Conservation (phyloP, 2,888 invertebrate species). For the Luffia ferchaultella region DNA sequence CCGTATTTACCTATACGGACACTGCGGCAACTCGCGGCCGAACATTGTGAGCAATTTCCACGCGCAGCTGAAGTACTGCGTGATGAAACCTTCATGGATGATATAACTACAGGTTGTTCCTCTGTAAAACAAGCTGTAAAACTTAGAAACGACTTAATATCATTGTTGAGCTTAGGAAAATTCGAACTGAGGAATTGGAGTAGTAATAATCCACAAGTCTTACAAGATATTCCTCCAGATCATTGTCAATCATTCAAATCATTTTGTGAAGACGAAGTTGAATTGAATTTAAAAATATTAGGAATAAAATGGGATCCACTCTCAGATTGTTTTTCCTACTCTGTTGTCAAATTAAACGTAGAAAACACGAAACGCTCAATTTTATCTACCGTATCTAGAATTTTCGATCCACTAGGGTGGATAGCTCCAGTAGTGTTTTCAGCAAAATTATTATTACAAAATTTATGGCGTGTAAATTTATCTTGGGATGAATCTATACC, state of each 20-base stretch:
- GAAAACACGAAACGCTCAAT: slow-evolving; percentile 8
- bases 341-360: neutral
- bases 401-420: slow-evolving; percentile 12
- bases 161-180: neutral
- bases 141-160: neutral
- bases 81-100: slow-evolving; percentile 2
- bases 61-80: neutral
- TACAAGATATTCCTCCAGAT: neutral
- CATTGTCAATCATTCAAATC: slow-evolving; percentile 1
- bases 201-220: slow-evolving; percentile 3
- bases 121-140: neutral
- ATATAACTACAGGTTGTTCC: neutral
- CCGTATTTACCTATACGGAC: slow-evolving; percentile 4
- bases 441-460: slow-evolving; percentile 13
- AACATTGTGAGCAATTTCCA: neutral
- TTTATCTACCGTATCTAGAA: slow-evolving; percentile 8
- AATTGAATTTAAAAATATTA: neutral
- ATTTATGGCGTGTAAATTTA: slow-evolving; percentile 10
- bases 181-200: slow-evolving; percentile 6
- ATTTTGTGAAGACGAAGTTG: neutral
- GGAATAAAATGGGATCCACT: neutral
- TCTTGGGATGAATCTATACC: slow-evolving; percentile 12
- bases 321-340: neutral
- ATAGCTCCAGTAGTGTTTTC: slow-evolving; percentile 8
- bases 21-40: slow-evolving; percentile 4